A percentile compares a stretch with the other conserved stretches of the same genome.
Evolutionary conservation across 2,888 invertebrate species (phyloP).

Genomic region (Drosophila helvetica): DNA sequence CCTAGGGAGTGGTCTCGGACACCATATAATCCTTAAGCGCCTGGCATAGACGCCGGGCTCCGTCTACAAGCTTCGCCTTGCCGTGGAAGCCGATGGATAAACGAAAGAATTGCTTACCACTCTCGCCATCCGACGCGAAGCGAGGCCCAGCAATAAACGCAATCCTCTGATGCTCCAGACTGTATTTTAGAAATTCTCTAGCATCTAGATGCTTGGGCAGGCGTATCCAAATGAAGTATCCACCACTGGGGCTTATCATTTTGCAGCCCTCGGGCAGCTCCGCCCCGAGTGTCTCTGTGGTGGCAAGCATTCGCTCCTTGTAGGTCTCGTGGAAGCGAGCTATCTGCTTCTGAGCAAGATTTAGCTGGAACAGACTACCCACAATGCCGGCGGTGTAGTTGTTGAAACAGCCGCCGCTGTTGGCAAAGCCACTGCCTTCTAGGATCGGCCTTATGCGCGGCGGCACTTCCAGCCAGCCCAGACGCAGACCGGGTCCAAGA

Average conservation of each 20-base stretch:
- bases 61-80: conserved; percentile 81
- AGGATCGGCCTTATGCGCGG: conserved; percentile 83
- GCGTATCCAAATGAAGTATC: conserved; percentile 87
- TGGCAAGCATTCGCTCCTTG: conserved; percentile 84
- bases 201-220: conserved; percentile 84
- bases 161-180: conserved; percentile 83
- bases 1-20: background rate
- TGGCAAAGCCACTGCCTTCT: conserved; percentile 84
- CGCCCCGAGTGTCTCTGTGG: conserved; percentile 83
- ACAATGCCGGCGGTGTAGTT: conserved; percentile 86
- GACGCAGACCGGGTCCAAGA: conserved; percentile 86
- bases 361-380: conserved; percentile 85
- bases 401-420: conserved; percentile 87
- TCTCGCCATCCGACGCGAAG: conserved; percentile 82
- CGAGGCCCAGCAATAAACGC: conserved; percentile 83
- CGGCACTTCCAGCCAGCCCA: conserved; percentile 88
- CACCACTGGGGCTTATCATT: conserved; percentile 85
- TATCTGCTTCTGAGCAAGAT: conserved; percentile 85
- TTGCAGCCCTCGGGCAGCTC: conserved; percentile 84
- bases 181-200: conserved; percentile 83
- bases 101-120: conserved; percentile 84
- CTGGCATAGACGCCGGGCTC: conserved; percentile 82
- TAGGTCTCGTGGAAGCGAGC: conserved; percentile 82
- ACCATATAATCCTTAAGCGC: conserved; percentile 78
- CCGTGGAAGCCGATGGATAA: conserved; percentile 85